These are phyloP conservation scores for Brachionus sp. DNA, from an alignment of 1,140 invertebrate species.

Conservation along the genomic window DNA sequence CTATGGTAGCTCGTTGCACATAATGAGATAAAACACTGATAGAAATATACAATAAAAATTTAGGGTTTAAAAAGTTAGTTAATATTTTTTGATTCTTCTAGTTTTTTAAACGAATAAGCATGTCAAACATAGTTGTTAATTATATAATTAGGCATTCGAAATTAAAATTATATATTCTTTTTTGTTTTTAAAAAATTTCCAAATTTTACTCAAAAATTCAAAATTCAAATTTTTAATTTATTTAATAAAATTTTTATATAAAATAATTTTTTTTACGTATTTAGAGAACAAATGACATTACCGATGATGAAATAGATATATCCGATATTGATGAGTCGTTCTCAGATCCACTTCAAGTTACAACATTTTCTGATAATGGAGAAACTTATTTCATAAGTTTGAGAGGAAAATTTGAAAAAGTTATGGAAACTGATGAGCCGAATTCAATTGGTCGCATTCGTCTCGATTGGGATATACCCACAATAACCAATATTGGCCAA, in stretches of 20 bases:
- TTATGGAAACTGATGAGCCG: background rate
- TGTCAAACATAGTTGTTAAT: too few relatives aligned
- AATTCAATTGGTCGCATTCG: slow-evolving; percentile 48
- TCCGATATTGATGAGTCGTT: slow-evolving; percentile 54
- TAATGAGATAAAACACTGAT: too few relatives aligned
- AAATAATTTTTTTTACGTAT: background rate
- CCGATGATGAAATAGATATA: slow-evolving; percentile 51
- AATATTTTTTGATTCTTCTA: too few relatives aligned
- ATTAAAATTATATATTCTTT: too few relatives aligned
- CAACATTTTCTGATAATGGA: slow-evolving; percentile 51
- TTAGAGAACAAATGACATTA: background rate
- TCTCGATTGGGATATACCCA: slow-evolving; percentile 52
- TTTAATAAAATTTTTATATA: background rate
- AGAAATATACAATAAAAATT: too few relatives aligned
- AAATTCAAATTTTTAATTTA: too few relatives aligned
- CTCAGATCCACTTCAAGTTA: slow-evolving; percentile 53
- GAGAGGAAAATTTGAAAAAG: slow-evolving; percentile 32
- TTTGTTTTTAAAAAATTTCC: too few relatives aligned
- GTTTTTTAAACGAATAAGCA: too few relatives aligned
- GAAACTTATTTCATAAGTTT: slow-evolving; percentile 49
- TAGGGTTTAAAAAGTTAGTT: too few relatives aligned
- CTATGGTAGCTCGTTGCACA: too few relatives aligned
- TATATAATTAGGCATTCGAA: too few relatives aligned
- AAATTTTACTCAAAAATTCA: too few relatives aligned
- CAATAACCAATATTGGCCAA: slow-evolving; percentile 52